These are phyloP conservation scores for Upupa epops DNA, from an alignment of 2,113 vertebrate species.

Conservation along the genomic window DNA sequence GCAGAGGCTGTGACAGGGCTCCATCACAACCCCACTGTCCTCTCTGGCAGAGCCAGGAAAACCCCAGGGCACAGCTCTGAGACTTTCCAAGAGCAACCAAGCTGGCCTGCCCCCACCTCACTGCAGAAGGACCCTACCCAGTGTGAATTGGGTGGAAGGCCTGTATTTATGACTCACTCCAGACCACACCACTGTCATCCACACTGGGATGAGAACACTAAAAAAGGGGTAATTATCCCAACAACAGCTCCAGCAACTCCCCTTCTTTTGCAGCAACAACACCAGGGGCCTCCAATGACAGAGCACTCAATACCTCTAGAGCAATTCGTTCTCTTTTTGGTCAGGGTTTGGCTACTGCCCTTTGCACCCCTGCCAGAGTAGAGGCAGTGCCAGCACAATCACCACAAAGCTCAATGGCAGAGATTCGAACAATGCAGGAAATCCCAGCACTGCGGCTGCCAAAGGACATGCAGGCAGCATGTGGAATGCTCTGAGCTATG, in stretches of 20 bases:
- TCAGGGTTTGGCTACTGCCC: constrained; percentile 39
- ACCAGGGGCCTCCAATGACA: background rate
- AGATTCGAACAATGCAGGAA: constrained; percentile 39
- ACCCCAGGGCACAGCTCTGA: background rate
- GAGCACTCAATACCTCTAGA: constrained; percentile 2
- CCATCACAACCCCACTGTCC: background rate
- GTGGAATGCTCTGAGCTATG: background rate
- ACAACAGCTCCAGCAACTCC: constrained; percentile 31
- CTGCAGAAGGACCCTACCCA: background rate
- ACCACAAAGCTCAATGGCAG: background rate
- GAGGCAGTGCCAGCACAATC: background rate
- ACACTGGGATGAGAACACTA: constrained; percentile 5
- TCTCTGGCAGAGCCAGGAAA: accelerated
- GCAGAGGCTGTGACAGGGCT: background rate
- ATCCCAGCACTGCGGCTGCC: background rate
- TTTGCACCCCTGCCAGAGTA: constrained; percentile 26
- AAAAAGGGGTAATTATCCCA: constrained; percentile 34
- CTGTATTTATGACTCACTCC: background rate
- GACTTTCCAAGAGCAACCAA: background rate
- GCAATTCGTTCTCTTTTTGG: background rate
- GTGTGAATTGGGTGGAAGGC: background rate
- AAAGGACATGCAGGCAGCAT: background rate
- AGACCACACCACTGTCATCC: background rate
- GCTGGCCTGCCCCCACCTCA: background rate
- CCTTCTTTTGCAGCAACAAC: background rate